phyloP scores from a whole-genome alignment of 2,888 invertebrate genomes.

The Eupithecia pulchellata region DNA sequence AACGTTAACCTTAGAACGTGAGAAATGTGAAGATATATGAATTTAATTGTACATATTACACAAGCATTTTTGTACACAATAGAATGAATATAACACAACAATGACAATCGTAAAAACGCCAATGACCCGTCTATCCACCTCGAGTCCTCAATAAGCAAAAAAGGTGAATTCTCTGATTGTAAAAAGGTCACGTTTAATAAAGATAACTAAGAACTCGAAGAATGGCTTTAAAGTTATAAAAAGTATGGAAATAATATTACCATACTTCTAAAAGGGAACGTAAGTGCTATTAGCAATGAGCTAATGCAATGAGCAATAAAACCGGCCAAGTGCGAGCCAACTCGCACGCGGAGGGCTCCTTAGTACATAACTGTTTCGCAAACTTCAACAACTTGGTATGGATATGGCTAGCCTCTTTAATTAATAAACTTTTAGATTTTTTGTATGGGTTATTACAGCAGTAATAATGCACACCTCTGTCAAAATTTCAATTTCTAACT shows the following conservation, averaged over 20 bases:
- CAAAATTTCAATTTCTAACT: no score
- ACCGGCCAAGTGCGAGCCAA: no score
- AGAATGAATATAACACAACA: slow-evolving; percentile 42
- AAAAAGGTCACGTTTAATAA: slow-evolving; percentile 13
- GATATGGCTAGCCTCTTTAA: no score
- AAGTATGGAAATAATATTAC: slow-evolving; percentile 5
- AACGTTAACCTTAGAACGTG: slow-evolving; percentile 37
- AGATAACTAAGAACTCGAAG: slow-evolving; percentile 10
- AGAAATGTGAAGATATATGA: slow-evolving; percentile 36
- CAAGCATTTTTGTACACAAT: slow-evolving; percentile 37
- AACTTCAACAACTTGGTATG: no score
- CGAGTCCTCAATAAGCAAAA: slow-evolving; percentile 30
- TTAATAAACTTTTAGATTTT: no score
- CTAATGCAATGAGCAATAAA: slow-evolving; percentile 16
- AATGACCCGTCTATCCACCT: slow-evolving; percentile 33
- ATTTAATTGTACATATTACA: slow-evolving; percentile 39
- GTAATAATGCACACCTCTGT: no score
- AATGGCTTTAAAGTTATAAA: slow-evolving; percentile 12
- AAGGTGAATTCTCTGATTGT: slow-evolving; percentile 22
- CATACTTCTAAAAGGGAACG: slow-evolving; percentile 10
- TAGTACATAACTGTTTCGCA: no score
- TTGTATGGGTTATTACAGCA: no score
- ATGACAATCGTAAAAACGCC: slow-evolving; percentile 37
- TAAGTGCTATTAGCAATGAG: slow-evolving; percentile 10
- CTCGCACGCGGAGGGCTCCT: no score